Conservation (phyloP, 64 coral and sea anemone genomes). For the Actinia tenebrosa region DNA sequence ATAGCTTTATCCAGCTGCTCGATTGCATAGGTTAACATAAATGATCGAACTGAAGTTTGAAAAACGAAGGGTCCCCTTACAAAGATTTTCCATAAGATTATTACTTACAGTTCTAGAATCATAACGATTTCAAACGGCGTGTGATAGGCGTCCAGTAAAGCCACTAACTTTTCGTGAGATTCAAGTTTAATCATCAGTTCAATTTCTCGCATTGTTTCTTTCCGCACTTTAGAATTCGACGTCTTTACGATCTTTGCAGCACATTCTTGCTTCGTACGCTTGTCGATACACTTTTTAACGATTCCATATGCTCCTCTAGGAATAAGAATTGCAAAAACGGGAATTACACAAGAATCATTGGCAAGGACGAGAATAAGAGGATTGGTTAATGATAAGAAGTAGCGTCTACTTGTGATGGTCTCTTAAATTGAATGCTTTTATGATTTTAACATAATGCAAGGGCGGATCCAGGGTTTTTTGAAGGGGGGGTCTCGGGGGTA, state of each 20-base stretch:
- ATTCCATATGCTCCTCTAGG: conserved; percentile 82
- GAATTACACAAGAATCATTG: background rate
- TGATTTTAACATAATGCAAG: no score
- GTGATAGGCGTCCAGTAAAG: conserved; percentile 72
- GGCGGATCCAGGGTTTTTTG: no score
- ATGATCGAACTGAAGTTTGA: no score
- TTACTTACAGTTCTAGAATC: conserved; percentile 93
- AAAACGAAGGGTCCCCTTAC: no score
- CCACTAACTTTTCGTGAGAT: conserved; percentile 74
- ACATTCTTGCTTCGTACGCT: conserved; percentile 49
- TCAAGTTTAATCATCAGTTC: conserved; percentile 79
- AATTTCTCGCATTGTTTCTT: conserved; percentile 80
- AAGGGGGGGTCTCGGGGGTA: no score
- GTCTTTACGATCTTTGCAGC: conserved; percentile 91
- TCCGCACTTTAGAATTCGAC: conserved; percentile 62
- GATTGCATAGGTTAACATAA: no score
- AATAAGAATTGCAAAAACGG: background rate
- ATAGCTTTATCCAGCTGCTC: no score
- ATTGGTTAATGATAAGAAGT: background rate
- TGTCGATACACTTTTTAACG: conserved; percentile 84
- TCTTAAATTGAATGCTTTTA: no score
- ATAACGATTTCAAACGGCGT: conserved; percentile 77
- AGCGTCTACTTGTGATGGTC: no score
- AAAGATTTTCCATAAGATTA: background rate
- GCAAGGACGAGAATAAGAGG: background rate